phyloP scores from a whole-genome alignment of 1,140 invertebrate species.

The Megalonaias nervosa region DNA sequence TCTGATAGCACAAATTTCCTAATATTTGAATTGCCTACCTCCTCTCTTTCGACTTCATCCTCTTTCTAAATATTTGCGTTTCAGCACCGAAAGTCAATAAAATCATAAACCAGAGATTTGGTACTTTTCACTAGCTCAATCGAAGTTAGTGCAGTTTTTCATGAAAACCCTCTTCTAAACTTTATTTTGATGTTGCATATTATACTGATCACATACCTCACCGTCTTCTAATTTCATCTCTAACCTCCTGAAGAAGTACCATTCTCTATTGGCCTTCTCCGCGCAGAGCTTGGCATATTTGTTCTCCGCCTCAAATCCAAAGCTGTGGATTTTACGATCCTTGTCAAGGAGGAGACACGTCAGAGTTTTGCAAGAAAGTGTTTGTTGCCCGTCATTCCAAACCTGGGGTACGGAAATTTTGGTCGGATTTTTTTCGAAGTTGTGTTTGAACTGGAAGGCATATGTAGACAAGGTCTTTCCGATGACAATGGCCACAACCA shows the following conservation, averaged over 20 bases:
- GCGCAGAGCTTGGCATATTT: constrained; percentile 10
- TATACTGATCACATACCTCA: constrained; percentile 6
- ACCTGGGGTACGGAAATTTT: constrained; percentile 21
- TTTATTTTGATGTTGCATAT: too few relatives aligned
- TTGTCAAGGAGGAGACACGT: constrained; percentile 20
- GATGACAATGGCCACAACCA: constrained; percentile 26
- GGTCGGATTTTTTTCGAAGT: constrained; percentile 9
- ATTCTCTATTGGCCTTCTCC: constrained; percentile 6
- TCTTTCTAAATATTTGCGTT: too few relatives aligned
- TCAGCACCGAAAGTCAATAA: too few relatives aligned
- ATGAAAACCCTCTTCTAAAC: too few relatives aligned
- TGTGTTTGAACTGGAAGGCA: constrained; percentile 17
- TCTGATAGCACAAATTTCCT: too few relatives aligned
- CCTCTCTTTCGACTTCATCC: too few relatives aligned
- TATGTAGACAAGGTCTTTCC: constrained; percentile 21
- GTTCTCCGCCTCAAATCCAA: constrained; percentile 32
- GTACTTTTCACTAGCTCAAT: too few relatives aligned
- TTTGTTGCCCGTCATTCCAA: constrained; percentile 18
- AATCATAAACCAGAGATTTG: too few relatives aligned
- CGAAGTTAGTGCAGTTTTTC: too few relatives aligned
- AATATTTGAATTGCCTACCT: too few relatives aligned
- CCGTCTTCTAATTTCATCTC: constrained; percentile 18
- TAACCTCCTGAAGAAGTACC: constrained; percentile 27
- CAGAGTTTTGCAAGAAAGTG: constrained; percentile 15
- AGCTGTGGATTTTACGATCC: constrained; percentile 22